Base-by-base conservation (phyloP, 2,797 vertebrate species). In the Pempheris klunzingeri region DNA sequence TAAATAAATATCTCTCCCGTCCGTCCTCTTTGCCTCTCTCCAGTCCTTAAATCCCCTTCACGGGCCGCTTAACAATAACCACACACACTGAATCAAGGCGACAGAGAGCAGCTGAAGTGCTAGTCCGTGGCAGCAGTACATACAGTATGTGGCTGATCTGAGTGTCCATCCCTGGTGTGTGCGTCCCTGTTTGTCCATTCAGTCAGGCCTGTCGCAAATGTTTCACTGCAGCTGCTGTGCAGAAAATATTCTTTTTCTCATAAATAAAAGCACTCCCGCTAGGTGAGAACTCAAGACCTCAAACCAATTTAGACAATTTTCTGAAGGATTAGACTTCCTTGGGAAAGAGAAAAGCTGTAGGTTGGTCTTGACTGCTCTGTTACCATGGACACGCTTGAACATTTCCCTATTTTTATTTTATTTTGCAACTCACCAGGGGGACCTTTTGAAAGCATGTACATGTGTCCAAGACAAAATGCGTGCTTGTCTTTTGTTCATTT, bases 31-130 rank as follows among this genome's bases (percentile, higher is more conserved):
- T 34, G 17, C 10, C 20, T 36, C 60, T 34, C 39, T 58, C 32
- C 4, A n/a, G 58, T 74, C 54, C 55, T 81, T 84, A 82, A 81
- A 85, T 83, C 81, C 74, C 57, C 71, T 86, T 88, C 83, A 91
- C 4, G 52, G 78, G 28, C 79, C 3, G 4, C 59, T 86, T 60
- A 82, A 71, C 80, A 78, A 63, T 77, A 70, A 34, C 34, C 62
- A 12, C 71, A 55, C 68, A 64, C 30, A 36, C 66, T 28, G 50
- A 78, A 66, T 46, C 18, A 30, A 68, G 71, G 46, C 6, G 49
- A 85, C 82, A 52, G 55, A 47, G 32, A 83, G 74, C 68, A 66
- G 78, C 72, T 68, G 39, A 78, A 83, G 77, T 65, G 47, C 30
- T 13, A 2, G 59, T 20, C 10, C n/a, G n/a, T n/a, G n/a, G n/a